phyloP scores from a whole-genome alignment of 2,888 invertebrate genomes.

The Calameuta idolon region DNA sequence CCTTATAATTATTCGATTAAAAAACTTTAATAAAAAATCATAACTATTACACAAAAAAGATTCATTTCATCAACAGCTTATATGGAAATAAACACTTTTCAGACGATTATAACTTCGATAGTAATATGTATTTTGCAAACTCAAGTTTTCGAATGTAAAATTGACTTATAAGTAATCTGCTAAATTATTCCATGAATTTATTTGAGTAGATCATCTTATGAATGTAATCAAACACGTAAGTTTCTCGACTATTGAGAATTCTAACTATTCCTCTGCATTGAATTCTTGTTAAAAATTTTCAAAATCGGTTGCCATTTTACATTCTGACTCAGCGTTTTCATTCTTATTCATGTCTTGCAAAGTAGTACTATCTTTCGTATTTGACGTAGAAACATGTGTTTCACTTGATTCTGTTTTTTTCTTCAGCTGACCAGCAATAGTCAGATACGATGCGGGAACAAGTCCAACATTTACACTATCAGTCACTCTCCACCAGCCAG shows the following conservation, averaged over 20 bases:
- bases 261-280: background rate
- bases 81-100: too few species aligned
- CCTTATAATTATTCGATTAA: background rate
- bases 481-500: conserved; percentile 61
- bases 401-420: conserved; percentile 37
- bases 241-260: too few species aligned
- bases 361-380: background rate
- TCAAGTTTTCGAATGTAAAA: too few species aligned
- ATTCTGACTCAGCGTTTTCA: background rate
- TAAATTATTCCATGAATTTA: too few species aligned
- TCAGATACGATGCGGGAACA: conserved; percentile 57
- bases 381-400: background rate
- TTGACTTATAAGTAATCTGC: too few species aligned
- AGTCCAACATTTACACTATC: conserved; percentile 56
- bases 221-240: too few species aligned
- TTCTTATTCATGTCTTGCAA: background rate
- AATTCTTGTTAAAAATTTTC: conserved; percentile 2
- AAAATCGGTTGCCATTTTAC: background rate
- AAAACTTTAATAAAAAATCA: too few species aligned
- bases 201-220: too few species aligned
- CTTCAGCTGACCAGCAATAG: conserved; percentile 54
- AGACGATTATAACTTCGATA: too few species aligned
- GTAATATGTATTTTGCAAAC: too few species aligned
- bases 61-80: too few species aligned
- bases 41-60: too few species aligned